Evolutionary conservation across 2,113 vertebrate genomes (phyloP).

Genomic region (Romanogobio albipinnatus): DNA sequence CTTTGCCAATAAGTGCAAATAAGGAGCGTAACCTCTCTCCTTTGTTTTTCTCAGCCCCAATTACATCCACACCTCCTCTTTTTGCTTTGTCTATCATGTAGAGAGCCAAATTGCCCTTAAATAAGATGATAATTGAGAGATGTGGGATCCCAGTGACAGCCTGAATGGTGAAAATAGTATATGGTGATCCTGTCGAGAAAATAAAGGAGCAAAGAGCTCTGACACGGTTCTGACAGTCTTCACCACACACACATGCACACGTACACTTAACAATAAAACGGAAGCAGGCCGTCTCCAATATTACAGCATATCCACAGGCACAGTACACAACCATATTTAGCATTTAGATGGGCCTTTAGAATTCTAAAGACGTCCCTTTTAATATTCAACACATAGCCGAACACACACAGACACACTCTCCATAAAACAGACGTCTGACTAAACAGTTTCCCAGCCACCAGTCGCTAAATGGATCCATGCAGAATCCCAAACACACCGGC

Average conservation of each 20-base stretch:
- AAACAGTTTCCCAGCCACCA: constrained; percentile 16
- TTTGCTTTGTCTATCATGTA: neutral
- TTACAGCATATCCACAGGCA: constrained; percentile 1
- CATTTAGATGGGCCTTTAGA: neutral
- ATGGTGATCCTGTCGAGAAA: constrained; percentile 3
- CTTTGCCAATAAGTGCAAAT: neutral
- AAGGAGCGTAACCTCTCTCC: constrained; percentile 6
- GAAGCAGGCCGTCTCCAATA: neutral
- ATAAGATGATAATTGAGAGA: constrained; percentile 50
- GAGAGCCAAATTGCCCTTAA: constrained; percentile 44
- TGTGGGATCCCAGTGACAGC: neutral
- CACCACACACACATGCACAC: neutral
- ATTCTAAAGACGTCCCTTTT: constrained; percentile 3
- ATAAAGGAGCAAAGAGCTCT: constrained; percentile 3
- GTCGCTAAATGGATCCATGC: constrained; percentile 16
- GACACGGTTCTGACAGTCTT: neutral
- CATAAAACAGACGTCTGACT: constrained; percentile 35
- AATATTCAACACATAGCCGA: constrained; percentile 16
- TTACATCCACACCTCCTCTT: neutral
- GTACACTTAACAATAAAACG: neutral
- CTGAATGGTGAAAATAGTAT: constrained; percentile 20
- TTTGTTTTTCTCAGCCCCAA: neutral
- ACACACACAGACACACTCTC: neutral
- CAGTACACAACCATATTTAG: neutral
- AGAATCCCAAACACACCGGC: constrained; percentile 11